These are phyloP conservation scores for Trinorchestia longiramus DNA, from an alignment of 1,140 invertebrate genomes.

Conservation along the genomic window DNA sequence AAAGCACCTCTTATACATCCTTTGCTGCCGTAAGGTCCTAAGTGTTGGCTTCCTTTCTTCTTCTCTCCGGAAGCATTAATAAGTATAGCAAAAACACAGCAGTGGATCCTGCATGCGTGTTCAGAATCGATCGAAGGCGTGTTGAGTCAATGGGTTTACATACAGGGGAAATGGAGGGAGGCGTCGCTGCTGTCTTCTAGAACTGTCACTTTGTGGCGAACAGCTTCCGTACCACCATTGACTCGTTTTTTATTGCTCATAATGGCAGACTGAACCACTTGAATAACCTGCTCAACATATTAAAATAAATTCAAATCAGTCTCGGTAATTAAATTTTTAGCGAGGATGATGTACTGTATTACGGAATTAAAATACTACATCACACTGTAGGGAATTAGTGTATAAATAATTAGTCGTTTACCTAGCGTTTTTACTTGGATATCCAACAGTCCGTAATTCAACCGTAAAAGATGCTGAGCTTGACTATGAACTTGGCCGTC, in stretches of 20 bases:
- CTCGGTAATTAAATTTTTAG: background rate
- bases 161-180: background rate
- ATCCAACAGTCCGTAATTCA: background rate
- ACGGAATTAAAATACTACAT: background rate
- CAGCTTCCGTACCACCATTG: background rate
- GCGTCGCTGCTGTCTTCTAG: background rate
- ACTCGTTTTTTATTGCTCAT: background rate
- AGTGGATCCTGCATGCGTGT: constrained; percentile 35
- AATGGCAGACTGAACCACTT: background rate
- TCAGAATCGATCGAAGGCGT: constrained; percentile 28
- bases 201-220: background rate
- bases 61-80: constrained; percentile 52
- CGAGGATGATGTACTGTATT: background rate
- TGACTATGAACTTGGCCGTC: background rate
- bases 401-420: background rate
- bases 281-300: background rate
- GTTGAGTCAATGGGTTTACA: background rate
- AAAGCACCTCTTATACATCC: constrained; percentile 45
- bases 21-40: constrained; percentile 30
- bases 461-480: background rate
- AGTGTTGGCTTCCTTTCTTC: constrained; percentile 50
- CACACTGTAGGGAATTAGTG: background rate
- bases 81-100: constrained; percentile 32
- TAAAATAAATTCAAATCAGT: background rate
- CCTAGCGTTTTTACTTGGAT: background rate